These are phyloP conservation scores for Ophiodon elongatus DNA, from an alignment of 2,113 vertebrate genomes.

Conservation along the genomic window DNA sequence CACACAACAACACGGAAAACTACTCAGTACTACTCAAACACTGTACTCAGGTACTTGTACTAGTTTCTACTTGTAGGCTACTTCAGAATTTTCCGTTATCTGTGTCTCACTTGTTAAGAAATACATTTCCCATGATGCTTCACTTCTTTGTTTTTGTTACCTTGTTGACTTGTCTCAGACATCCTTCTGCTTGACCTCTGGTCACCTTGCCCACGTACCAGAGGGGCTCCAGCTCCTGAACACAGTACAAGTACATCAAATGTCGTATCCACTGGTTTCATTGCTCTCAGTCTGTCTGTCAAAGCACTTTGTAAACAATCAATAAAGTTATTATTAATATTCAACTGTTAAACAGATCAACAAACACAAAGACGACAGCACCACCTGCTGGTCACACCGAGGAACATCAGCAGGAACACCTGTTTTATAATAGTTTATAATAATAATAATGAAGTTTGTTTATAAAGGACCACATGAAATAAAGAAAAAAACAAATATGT, in stretches of 20 bases:
- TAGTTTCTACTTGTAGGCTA: too few species aligned
- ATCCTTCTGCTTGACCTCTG: constrained; percentile 89
- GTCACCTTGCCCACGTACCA: constrained; percentile 92
- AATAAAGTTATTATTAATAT: not conserved
- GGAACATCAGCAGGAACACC: not conserved
- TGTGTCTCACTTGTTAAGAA: too few species aligned
- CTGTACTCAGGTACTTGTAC: too few species aligned
- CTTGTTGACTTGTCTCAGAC: constrained; percentile 88
- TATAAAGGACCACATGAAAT: too few species aligned
- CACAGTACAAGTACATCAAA: too few species aligned
- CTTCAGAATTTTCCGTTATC: too few species aligned
- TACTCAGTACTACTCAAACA: too few species aligned
- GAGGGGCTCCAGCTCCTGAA: constrained; percentile 80
- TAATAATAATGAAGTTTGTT: not conserved
- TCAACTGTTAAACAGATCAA: not conserved
- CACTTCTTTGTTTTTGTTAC: constrained; percentile 80
- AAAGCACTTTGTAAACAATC: too few species aligned
- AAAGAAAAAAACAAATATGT: too few species aligned
- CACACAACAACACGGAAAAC: too few species aligned
- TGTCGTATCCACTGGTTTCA: too few species aligned
- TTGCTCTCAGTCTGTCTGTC: too few species aligned
- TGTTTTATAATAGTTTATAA: not conserved
- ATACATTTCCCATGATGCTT: not conserved
- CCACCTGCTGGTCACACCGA: constrained; percentile 35
- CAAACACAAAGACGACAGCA: constrained; percentile 14